A percentile compares a stretch with the other conserved stretches of the same genome.
Conservation (phyloP, 2,888 invertebrate genomes). For the Nomada goodeniana region DNA sequence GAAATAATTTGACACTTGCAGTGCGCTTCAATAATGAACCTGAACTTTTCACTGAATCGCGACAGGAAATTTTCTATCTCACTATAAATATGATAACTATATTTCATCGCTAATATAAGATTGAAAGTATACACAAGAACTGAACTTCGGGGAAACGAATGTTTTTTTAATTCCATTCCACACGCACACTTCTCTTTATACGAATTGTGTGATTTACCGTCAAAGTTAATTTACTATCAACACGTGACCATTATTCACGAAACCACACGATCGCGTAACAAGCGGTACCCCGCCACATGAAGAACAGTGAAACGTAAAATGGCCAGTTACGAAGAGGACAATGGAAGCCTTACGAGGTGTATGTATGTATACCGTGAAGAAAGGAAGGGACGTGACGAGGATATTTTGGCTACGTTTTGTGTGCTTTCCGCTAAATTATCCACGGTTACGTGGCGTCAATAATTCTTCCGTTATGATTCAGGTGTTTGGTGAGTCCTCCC, state of each 20-base stretch:
- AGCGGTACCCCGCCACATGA: slow-evolving; percentile 21
- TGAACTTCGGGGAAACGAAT: neutral
- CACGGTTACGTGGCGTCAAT: neutral
- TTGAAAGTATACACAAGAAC: neutral
- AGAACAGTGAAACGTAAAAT: slow-evolving; percentile 12
- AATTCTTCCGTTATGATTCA: neutral
- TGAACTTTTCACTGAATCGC: neutral
- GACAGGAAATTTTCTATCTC: neutral
- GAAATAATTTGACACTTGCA: neutral
- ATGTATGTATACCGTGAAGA: slow-evolving; percentile 12
- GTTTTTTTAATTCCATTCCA: slow-evolving; percentile 18
- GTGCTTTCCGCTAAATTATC: neutral
- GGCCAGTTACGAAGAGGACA: slow-evolving; percentile 47
- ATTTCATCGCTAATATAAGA: neutral
- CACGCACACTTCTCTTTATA: slow-evolving; percentile 42
- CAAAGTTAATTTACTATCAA: slow-evolving; percentile 49
- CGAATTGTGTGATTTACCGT: slow-evolving; percentile 47
- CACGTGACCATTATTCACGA: slow-evolving; percentile 46
- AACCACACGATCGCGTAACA: slow-evolving; percentile 27
- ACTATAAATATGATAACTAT: too few relatives aligned
- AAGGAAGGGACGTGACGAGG: slow-evolving; percentile 9
- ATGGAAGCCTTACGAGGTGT: slow-evolving; percentile 45
- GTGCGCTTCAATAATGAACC: neutral
- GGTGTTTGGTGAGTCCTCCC: slow-evolving; percentile 8
- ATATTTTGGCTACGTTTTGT: slow-evolving; percentile 12